phyloP scores from a whole-genome alignment of 2,888 invertebrate genomes.

The Spatulosminthurus flaviceps region DNA sequence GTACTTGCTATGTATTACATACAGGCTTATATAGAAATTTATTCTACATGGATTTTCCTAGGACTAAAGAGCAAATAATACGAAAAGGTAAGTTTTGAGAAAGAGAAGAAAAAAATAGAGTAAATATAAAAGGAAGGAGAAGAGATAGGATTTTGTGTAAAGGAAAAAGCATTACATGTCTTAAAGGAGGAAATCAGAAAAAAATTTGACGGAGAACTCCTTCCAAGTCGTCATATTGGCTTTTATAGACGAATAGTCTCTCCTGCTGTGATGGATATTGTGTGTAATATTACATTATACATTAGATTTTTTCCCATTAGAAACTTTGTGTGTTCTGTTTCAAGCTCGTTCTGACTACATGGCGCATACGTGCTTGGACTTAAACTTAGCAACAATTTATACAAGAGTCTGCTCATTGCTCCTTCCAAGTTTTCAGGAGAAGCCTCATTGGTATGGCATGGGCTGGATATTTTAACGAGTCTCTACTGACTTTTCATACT shows the following conservation, averaged over 20 bases:
- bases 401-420: background rate
- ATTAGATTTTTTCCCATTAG: background rate
- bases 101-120: background rate
- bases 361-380: constrained; percentile 32
- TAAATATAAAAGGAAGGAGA: background rate
- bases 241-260: constrained; percentile 42
- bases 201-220: background rate
- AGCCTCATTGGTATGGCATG: constrained; percentile 8
- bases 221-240: constrained; percentile 28
- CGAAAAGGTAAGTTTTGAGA: too few species aligned
- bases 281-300: constrained; percentile 34
- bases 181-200: background rate
- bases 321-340: constrained; percentile 7
- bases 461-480: background rate
- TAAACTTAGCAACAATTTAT: constrained; percentile 10
- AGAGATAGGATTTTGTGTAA: too few species aligned
- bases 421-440: background rate
- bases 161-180: background rate
- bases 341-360: constrained; percentile 2
- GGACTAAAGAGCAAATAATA: too few species aligned
- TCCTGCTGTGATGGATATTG: constrained; percentile 41
- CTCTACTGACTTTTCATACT: background rate
- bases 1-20: too few species aligned
- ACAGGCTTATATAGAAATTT: too few species aligned
- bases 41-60: too few species aligned